A percentile compares a stretch with the other conserved stretches of the same genome.
phyloP scores from a whole-genome alignment of 2,888 invertebrate genomes.

The Chrysopilus asiliformis region DNA sequence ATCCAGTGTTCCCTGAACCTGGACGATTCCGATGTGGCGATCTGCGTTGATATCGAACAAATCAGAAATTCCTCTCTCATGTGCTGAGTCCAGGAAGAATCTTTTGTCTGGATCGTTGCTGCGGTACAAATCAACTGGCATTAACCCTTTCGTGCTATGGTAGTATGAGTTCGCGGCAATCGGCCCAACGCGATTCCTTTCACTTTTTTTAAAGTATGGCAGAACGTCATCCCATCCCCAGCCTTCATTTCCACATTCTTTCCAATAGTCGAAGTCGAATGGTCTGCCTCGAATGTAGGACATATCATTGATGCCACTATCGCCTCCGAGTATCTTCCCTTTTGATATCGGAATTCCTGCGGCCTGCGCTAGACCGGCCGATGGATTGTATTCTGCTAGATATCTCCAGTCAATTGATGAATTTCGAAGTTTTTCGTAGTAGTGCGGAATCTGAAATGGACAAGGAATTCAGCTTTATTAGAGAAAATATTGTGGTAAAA shows the following conservation, averaged over 20 bases:
- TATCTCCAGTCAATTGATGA: neutral
- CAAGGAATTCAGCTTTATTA: too few relatives aligned
- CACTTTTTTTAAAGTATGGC: slow-evolving; percentile 63
- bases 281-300: slow-evolving; percentile 44
- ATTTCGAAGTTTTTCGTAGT: neutral
- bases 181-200: slow-evolving; percentile 23
- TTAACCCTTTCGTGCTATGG: slow-evolving; percentile 39
- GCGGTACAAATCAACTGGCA: slow-evolving; percentile 37
- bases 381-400: neutral
- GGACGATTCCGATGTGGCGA: slow-evolving; percentile 41
- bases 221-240: slow-evolving; percentile 59
- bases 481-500: too few relatives aligned
- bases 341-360: slow-evolving; percentile 26
- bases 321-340: slow-evolving; percentile 37
- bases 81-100: slow-evolving; percentile 37
- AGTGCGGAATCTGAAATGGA: neutral
- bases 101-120: slow-evolving; percentile 36
- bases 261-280: slow-evolving; percentile 47
- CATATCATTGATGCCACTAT: slow-evolving; percentile 38
- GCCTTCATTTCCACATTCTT: slow-evolving; percentile 39
- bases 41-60: slow-evolving; percentile 48
- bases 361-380: neutral
- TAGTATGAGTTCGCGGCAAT: slow-evolving; percentile 3
- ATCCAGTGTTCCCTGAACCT: slow-evolving; percentile 40
- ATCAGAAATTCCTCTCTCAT: slow-evolving; percentile 39